Conservation (phyloP, 2,888 invertebrate species). For the Agrotis segetum region DNA sequence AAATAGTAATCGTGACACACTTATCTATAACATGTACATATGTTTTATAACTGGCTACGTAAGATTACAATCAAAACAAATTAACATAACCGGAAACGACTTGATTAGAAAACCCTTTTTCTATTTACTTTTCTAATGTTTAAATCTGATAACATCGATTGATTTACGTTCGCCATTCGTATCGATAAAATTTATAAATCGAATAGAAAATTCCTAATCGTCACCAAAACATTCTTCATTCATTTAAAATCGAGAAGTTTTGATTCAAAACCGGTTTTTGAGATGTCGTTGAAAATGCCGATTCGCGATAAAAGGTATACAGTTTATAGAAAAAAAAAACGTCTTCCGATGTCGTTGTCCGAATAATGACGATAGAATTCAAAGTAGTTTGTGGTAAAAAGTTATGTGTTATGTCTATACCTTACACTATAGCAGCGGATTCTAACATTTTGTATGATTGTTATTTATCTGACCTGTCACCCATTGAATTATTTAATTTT, state of each 20-base stretch:
- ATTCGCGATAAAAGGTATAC: conserved; percentile 71
- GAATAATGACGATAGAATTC: conserved; percentile 76
- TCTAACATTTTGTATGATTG: conserved; percentile 25
- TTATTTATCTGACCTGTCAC: conserved; percentile 55
- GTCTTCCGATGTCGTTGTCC: conserved; percentile 79
- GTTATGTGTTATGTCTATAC: conserved; percentile 38
- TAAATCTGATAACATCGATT: conserved; percentile 56
- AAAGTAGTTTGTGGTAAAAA: conserved; percentile 61
- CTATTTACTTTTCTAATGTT: conserved; percentile 54
- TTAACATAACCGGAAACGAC: conserved; percentile 56
- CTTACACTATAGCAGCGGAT: conserved; percentile 33
- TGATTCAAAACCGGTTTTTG: conserved; percentile 58
- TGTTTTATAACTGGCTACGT: background rate
- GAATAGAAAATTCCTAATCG: conserved; percentile 57
- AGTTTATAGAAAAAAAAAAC: conserved; percentile 62
- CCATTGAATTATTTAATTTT: conserved; percentile 19
- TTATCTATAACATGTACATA: background rate
- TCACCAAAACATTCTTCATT: conserved; percentile 57
- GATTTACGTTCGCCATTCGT: conserved; percentile 56
- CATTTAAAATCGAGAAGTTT: conserved; percentile 54
- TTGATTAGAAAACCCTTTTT: conserved; percentile 51
- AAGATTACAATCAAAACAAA: conserved; percentile 34
- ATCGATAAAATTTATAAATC: conserved; percentile 58
- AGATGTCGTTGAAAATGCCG: conserved; percentile 65
- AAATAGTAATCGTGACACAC: background rate